Percentiles rank a stretch among this genome's conserved stretches.
Evolutionary conservation across 2,888 invertebrate species (phyloP).

Genomic region (Automeris io): DNA sequence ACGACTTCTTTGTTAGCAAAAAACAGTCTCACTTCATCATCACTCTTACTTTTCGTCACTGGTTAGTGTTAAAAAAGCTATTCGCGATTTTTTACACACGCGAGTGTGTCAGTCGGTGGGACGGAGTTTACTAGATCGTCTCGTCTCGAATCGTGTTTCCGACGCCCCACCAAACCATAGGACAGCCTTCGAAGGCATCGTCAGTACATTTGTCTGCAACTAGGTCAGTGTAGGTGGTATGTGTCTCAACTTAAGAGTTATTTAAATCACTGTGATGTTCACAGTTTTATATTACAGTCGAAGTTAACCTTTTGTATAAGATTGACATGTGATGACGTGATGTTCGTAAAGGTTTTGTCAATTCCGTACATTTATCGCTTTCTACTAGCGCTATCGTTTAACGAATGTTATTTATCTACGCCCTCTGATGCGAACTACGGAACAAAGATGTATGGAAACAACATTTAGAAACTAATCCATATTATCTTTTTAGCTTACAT

Average conservation of each 20-base stretch:
- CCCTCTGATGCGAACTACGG: no score
- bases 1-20: slow-evolving; percentile 10
- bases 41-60: slow-evolving; percentile 47
- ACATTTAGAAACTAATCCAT: no score
- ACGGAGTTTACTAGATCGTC: slow-evolving; percentile 48
- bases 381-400: no score
- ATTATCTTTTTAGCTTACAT: no score
- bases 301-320: no score
- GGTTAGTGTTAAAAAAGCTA: slow-evolving; percentile 28
- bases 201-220: slow-evolving; percentile 26
- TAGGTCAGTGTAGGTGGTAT: slow-evolving; percentile 27
- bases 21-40: slow-evolving; percentile 57
- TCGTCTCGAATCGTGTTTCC: slow-evolving; percentile 27
- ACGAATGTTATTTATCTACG: no score
- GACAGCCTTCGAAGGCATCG: slow-evolving; percentile 39
- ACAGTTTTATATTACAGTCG: no score
- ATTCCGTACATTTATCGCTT: no score
- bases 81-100: slow-evolving; percentile 31
- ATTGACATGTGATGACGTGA: no score
- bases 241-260: slow-evolving; percentile 14
- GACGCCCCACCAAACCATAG: slow-evolving; percentile 44
- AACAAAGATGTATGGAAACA: no score
- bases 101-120: slow-evolving; percentile 33
- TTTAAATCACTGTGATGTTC: no score
- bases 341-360: no score